Evolutionary conservation across 1,140 invertebrate genomes (phyloP), one percentile per base, ranked within the genome.

Genomic region (Protaetia brevitarsis): DNA sequence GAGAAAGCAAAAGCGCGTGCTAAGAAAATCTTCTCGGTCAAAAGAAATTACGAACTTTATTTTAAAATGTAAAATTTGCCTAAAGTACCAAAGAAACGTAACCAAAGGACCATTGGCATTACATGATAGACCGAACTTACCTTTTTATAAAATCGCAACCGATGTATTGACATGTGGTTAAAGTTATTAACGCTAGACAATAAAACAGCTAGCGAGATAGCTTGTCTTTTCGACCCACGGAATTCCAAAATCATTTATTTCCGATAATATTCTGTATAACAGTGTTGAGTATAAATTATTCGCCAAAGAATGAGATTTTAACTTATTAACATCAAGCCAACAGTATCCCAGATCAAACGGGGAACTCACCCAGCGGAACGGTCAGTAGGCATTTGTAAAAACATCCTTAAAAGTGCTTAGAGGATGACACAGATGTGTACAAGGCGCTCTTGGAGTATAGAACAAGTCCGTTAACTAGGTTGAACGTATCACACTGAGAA

Each of bases 261-360:
- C 74, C 6, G 79, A 82, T 66, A 73, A 77, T 67, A 72, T 68
- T 5, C 59, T 68, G 0, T 68, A 63, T 59, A 69, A 45, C 58
- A 65, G 41, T 65, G 16, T 27, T n/a, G 60, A 76, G 13, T 79
- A 80, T 62, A 58, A 51, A 66, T 30, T 72, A 31, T 82, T 82
- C 69, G 66, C 73, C 8, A 66, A 73, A 34, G 62, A 73, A 3
- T 81, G 76, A 73, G 69, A 72, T n/a, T 77, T 82, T 65, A 62
- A 66, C 1, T 72, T 79, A 37, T 59, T 71, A 13, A 80, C 76
- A 0, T 74, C 70, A 45, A 79, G 75, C 69, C 81, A 77, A 4
- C 61, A 68, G 13, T 79, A 79, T 63, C 74, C 77, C 3, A 67
- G 71, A 56, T 73, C 73, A 7, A 78, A 79, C 59, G 76, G 77